Evolutionary conservation across 2,888 invertebrate species (phyloP).

Genomic region (Leptinotarsa haldemani): DNA sequence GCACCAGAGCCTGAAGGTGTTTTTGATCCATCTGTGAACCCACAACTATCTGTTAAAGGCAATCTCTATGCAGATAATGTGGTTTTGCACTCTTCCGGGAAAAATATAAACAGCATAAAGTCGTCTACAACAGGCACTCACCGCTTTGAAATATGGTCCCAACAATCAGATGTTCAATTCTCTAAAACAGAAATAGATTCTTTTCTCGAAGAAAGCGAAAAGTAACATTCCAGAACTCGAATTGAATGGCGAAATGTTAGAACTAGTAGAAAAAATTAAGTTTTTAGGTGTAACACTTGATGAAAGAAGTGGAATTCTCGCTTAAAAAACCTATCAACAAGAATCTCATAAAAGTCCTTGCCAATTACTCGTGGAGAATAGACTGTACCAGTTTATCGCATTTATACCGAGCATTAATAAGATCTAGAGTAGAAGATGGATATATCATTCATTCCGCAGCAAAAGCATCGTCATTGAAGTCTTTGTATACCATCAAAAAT

Average conservation of each 20-base stretch:
- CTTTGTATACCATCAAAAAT: neutral
- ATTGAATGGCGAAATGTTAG: neutral
- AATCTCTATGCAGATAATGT: neutral
- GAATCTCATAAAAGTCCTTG: neutral
- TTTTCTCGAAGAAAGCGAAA: neutral
- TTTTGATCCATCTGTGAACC: too few relatives aligned
- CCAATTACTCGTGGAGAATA: neutral
- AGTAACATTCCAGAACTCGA: neutral
- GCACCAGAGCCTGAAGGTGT: too few relatives aligned
- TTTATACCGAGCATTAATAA: neutral
- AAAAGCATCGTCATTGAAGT: constrained; percentile 15
- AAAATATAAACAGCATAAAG: neutral
- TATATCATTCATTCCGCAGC: too few relatives aligned
- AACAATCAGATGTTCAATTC: neutral
- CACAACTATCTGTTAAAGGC: too few relatives aligned
- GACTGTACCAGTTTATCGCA: neutral
- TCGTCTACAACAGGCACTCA: neutral
- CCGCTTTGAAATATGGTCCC: neutral
- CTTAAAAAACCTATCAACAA: neutral
- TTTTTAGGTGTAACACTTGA: neutral
- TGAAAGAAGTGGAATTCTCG: neutral
- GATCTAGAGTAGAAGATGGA: neutral
- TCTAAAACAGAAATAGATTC: neutral
- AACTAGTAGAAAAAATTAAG: neutral
- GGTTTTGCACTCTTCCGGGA: neutral